phyloP scores from a whole-genome alignment of 2,888 invertebrate genomes.

The Ctenicera cuprea region DNA sequence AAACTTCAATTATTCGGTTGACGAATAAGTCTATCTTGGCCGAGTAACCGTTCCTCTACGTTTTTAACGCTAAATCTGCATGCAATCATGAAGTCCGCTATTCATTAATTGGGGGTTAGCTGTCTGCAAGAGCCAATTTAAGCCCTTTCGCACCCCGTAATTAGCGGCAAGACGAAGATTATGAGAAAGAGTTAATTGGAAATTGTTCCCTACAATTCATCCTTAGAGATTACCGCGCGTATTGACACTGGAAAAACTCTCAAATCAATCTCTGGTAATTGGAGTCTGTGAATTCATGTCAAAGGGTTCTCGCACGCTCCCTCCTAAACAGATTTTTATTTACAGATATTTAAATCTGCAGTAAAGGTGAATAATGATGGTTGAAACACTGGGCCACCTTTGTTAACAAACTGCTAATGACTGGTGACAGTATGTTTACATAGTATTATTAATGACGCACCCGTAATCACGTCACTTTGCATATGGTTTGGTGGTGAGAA shows the following conservation, averaged over 20 bases:
- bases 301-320: slow-evolving; percentile 63
- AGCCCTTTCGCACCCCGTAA: slow-evolving; percentile 64
- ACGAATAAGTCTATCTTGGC: slow-evolving; percentile 45
- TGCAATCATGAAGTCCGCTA: slow-evolving; percentile 63
- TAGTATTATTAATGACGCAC: slow-evolving; percentile 67
- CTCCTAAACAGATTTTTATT: slow-evolving; percentile 58
- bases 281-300: slow-evolving; percentile 61
- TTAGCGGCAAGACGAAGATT: slow-evolving; percentile 69
- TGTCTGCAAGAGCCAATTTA: slow-evolving; percentile 68
- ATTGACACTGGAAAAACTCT: slow-evolving; percentile 62
- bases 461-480: slow-evolving; percentile 60
- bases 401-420: slow-evolving; percentile 69
- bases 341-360: slow-evolving; percentile 64
- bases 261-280: slow-evolving; percentile 64
- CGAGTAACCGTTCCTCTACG: slow-evolving; percentile 51
- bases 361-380: slow-evolving; percentile 55
- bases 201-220: slow-evolving; percentile 66
- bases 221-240: slow-evolving; percentile 58
- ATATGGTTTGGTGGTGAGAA: slow-evolving; percentile 48
- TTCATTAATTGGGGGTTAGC: slow-evolving; percentile 68
- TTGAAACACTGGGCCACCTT: slow-evolving; percentile 55
- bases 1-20: slow-evolving; percentile 56
- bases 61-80: slow-evolving; percentile 66
- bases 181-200: slow-evolving; percentile 70
- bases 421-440: slow-evolving; percentile 68